Evolutionary conservation across 2,888 invertebrate species (phyloP).

Genomic region (Microctonus brassicae): DNA sequence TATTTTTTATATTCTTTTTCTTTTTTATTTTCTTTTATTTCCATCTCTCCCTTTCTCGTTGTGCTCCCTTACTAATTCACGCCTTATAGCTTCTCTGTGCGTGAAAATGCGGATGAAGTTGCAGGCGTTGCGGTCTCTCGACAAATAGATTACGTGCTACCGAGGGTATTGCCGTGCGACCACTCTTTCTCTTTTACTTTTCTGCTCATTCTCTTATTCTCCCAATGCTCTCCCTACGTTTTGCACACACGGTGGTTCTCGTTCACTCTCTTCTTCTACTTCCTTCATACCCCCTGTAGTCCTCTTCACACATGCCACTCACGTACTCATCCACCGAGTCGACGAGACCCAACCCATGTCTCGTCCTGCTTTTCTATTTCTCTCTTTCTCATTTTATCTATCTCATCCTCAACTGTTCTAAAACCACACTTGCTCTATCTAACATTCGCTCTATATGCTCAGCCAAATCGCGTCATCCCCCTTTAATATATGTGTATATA

Average conservation of each 20-base stretch:
- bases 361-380: conserved; percentile 32
- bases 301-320: conserved; percentile 65
- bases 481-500: no score
- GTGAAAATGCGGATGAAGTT: conserved; percentile 46
- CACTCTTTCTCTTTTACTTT: conserved; percentile 38
- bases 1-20: background rate
- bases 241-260: conserved; percentile 41
- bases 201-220: conserved; percentile 18
- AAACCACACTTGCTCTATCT: conserved; percentile 1
- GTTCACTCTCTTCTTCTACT: conserved; percentile 46
- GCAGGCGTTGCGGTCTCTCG: conserved; percentile 61
- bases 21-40: background rate
- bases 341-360: conserved; percentile 39
- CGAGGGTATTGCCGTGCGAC: conserved; percentile 51
- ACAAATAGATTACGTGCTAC: conserved; percentile 69
- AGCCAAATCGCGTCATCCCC: conserved; percentile 25
- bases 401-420: conserved; percentile 41
- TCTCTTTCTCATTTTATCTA: conserved; percentile 28
- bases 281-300: conserved; percentile 48
- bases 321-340: conserved; percentile 65
- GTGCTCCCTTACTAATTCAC: conserved; percentile 25
- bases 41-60: background rate
- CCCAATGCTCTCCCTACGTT: conserved; percentile 40
- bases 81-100: conserved; percentile 43
- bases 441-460: conserved; percentile 15